Evolutionary conservation across 1,140 invertebrate species (phyloP), one percentile per base, ranked within the genome.

Genomic region (Listronotus bonariensis): DNA sequence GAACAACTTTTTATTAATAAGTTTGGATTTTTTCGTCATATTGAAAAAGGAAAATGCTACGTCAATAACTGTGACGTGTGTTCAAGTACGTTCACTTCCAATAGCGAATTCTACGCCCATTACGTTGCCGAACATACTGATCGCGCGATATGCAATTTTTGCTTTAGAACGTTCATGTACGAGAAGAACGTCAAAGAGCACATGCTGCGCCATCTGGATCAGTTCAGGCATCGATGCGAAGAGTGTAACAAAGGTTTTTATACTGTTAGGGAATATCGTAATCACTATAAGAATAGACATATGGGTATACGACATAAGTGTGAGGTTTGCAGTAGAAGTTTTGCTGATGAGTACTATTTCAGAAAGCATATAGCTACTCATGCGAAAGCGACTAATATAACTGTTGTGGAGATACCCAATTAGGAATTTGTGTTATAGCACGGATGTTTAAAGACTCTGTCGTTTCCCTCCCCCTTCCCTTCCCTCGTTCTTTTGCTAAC

Each of bases 281-380:
- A 77, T 58, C 77, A 78, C 64, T 78, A 78, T 48, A 78, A 76
- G 48, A 78, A 78, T 58, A 69, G 77, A 49, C 77, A 78, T 41
- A 78, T 78, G 77, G 77, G 77, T 1, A 76, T 78, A 5, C 68
- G 77, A 20, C 76, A 84, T 58, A 80, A 75, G 0, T 88, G 86
- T 67, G 73, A 78, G 0, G 77, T 82, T 18, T 88, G 86, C 71
- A 80, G 81, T 1, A 86, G 87, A 72, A 82, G 79, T 62, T 88
- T 88, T 69, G 83, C 84, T 0, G 85, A 85, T n/a, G 80, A 80
- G 36, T 82, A 83, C 14, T 80, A 85, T n/a, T 77, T 87, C 12
- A 83, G 81, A 48, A 81, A 82, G 46, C 86, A 88, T 61, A 78
- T 82, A 62, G 82, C 85, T 34, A 83, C 82, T 0, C 86, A 87